A percentile compares a stretch with the other conserved stretches of the same genome.
These are phyloP conservation scores for Stramonita haemastoma DNA, from an alignment of 2,888 invertebrate species.

Conservation along the genomic window DNA sequence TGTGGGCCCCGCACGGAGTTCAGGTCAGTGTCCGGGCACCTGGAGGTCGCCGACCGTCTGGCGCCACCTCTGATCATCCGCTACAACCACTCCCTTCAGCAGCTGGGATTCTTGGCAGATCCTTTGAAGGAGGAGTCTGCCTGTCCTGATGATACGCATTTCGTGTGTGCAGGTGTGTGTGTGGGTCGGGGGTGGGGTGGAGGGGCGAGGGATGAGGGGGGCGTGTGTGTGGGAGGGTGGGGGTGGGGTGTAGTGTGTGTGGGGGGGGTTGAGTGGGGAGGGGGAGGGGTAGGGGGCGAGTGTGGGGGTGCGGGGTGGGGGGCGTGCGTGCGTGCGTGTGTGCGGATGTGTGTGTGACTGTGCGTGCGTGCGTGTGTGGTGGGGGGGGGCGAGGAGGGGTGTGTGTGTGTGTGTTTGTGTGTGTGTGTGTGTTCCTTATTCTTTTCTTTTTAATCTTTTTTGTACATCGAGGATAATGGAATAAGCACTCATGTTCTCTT, in stretches of 20 bases:
- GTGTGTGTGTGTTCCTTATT: no score
- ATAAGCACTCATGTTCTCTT: no score
- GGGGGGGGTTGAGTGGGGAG: no score
- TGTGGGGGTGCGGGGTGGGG: no score
- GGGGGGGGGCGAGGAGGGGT: neutral
- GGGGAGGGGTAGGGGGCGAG: no score
- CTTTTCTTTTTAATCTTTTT: no score
- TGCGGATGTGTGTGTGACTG: neutral
- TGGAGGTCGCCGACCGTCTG: neutral
- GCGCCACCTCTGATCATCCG: neutral
- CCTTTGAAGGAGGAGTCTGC: neutral
- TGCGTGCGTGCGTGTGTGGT: neutral
- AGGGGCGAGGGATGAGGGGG: no score
- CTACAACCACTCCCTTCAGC: neutral
- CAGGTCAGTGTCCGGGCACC: neutral
- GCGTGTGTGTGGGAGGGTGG: neutral
- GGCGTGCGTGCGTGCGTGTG: neutral
- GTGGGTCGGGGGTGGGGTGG: neutral
- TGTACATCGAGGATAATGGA: no score
- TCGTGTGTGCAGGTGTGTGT: neutral
- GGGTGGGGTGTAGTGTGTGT: neutral
- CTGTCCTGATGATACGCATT: neutral
- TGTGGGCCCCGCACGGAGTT: neutral
- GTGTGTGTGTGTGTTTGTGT: no score
- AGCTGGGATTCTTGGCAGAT: neutral